These are phyloP conservation scores for Oplegnathus fasciatus DNA, from an alignment of 2,113 vertebrate species.

Conservation along the genomic window DNA sequence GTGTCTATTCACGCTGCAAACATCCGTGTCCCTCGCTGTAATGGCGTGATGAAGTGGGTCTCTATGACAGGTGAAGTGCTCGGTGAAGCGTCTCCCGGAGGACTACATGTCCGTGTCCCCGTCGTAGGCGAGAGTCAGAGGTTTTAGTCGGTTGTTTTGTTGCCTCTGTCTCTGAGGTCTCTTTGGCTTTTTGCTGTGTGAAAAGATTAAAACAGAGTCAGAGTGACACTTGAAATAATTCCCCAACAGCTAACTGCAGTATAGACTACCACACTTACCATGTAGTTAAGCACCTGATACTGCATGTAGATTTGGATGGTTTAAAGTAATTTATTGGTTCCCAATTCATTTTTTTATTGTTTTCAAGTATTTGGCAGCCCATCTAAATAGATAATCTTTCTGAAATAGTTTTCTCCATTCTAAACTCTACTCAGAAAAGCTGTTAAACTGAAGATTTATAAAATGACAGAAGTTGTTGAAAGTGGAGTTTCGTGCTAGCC, in stretches of 20 bases:
- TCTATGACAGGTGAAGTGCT: conserved; percentile 47
- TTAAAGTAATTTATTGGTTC: background rate
- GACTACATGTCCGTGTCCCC: conserved; percentile 97
- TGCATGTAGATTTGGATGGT: too few relatives aligned
- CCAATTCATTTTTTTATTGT: background rate
- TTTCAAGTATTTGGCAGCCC: background rate
- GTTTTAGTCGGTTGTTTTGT: conserved; percentile 97
- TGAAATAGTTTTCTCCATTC: background rate
- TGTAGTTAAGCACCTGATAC: background rate
- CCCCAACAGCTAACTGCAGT: background rate
- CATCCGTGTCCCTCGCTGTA: conserved; percentile 49
- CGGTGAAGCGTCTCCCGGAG: conserved; percentile 12
- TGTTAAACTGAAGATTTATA: background rate
- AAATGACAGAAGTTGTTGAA: background rate
- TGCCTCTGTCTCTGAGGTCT: conserved; percentile 97
- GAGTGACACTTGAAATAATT: background rate
- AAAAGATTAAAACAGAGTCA: conserved; percentile 59
- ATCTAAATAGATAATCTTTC: too few relatives aligned
- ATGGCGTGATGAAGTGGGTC: conserved; percentile 53
- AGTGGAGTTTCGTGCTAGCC: background rate
- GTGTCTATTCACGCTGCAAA: conserved; percentile 62
- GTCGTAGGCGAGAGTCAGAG: conserved; percentile 97
- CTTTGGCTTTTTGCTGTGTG: conserved; percentile 98
- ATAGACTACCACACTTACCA: background rate
- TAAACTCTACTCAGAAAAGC: background rate